A percentile compares a stretch with the other conserved stretches of the same genome.
Conservation (phyloP, 2,888 invertebrate species). For the Caenorhabditis plicata region DNA sequence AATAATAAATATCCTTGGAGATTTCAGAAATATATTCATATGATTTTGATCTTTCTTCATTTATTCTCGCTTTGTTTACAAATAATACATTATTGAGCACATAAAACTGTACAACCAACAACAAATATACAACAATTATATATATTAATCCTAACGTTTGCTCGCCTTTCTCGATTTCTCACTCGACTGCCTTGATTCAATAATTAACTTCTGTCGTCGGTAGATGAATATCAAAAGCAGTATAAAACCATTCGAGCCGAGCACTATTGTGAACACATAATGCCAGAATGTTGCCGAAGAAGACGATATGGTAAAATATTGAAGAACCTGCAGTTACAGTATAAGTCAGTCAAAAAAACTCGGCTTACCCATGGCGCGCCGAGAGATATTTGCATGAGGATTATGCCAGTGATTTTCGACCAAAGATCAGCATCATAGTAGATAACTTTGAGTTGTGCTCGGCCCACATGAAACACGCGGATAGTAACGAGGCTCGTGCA, state of each 20-base stretch:
- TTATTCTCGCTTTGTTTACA: no score
- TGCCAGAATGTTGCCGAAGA: slow-evolving; percentile 33
- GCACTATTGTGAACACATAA: slow-evolving; percentile 43
- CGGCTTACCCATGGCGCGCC: slow-evolving; percentile 53
- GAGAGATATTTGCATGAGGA: slow-evolving; percentile 49
- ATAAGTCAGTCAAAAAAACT: neutral
- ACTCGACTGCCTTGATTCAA: neutral
- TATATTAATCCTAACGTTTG: neutral
- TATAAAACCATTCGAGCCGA: slow-evolving; percentile 40
- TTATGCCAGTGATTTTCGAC: slow-evolving; percentile 35
- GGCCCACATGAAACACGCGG: slow-evolving; percentile 8
- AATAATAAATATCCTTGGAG: no score
- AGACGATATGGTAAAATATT: slow-evolving; percentile 39
- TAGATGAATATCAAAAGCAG: slow-evolving; percentile 30
- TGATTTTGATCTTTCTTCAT: no score
- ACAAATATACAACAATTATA: neutral
- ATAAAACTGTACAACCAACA: no score
- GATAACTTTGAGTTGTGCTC: neutral
- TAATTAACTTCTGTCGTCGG: slow-evolving; percentile 11
- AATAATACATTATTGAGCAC: no score
- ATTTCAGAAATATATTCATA: no score
- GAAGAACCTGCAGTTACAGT: slow-evolving; percentile 30
- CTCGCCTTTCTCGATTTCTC: neutral
- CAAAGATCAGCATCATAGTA: slow-evolving; percentile 25
- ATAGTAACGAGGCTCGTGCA: slow-evolving; percentile 38